Conservation (phyloP, 2,797 vertebrate species). For the Aulostomus chinensis region DNA sequence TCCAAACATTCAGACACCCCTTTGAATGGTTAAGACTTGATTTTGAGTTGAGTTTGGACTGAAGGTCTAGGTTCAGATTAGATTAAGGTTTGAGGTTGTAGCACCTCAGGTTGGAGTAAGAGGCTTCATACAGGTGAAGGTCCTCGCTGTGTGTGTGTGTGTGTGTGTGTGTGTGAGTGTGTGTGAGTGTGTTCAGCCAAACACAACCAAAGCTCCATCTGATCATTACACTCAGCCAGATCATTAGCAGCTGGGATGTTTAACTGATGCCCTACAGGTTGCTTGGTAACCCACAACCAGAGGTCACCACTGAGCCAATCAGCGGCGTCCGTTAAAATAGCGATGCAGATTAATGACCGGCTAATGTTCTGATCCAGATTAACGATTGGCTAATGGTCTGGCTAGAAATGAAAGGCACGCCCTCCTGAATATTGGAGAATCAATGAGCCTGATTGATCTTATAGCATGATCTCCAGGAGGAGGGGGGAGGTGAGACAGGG, state of each 20-base stretch:
- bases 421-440: slow-evolving; percentile 28
- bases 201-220: too few relatives aligned
- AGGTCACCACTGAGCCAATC: slow-evolving; percentile 41
- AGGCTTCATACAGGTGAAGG: too few relatives aligned
- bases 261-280: slow-evolving; percentile 10
- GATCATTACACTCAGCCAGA: slow-evolving; percentile 7
- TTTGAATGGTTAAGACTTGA: too few relatives aligned
- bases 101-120: too few relatives aligned
- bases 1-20: too few relatives aligned
- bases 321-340: slow-evolving; percentile 25
- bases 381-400: slow-evolving; percentile 57
- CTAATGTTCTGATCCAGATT: slow-evolving; percentile 57
- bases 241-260: slow-evolving; percentile 13
- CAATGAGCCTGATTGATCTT: slow-evolving; percentile 52
- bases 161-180: too few relatives aligned
- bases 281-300: slow-evolving; percentile 23
- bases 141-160: too few relatives aligned
- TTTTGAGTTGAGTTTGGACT: too few relatives aligned
- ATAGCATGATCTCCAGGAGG: slow-evolving; percentile 32
- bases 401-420: slow-evolving; percentile 35
- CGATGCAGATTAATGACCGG: slow-evolving; percentile 41
- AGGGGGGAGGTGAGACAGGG: not conserved
- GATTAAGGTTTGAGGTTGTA: too few relatives aligned
- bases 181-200: too few relatives aligned
- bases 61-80: too few relatives aligned